Percentiles rank a stretch among this genome's conserved stretches.
These are phyloP conservation scores for Gymnogyps californianus DNA, from an alignment of 2,113 vertebrate genomes.

Conservation along the genomic window DNA sequence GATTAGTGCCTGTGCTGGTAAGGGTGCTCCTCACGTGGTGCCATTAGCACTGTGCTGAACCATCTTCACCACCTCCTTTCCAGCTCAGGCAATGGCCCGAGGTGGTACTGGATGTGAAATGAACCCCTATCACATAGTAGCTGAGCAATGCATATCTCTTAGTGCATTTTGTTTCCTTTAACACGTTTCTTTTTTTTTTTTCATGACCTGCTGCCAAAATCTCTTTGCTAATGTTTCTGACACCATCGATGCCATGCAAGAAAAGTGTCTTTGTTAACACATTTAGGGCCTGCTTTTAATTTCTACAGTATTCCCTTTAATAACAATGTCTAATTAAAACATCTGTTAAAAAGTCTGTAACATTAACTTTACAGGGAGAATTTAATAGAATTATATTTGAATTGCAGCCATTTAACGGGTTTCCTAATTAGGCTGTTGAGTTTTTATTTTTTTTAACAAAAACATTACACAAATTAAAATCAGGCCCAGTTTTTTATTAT, in stretches of 20 bases:
- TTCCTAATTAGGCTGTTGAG: conserved; percentile 80
- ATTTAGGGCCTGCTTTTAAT: conserved; percentile 81
- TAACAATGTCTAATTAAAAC: conserved; percentile 88
- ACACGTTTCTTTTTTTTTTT: not conserved
- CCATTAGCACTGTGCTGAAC: not conserved
- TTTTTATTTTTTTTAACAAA: conserved; percentile 62
- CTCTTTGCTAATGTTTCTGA: conserved; percentile 69
- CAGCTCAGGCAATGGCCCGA: conserved; percentile 42
- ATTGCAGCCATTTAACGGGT: conserved; percentile 80
- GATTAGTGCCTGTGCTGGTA: not conserved
- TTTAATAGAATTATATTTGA: conserved; percentile 86
- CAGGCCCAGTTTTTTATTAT: conserved; percentile 71
- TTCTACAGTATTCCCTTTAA: conserved; percentile 85
- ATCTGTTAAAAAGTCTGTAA: conserved; percentile 87
- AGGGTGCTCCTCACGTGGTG: not conserved
- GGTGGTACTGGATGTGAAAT: conserved; percentile 49
- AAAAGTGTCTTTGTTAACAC: conserved; percentile 82
- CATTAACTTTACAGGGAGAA: conserved; percentile 85
- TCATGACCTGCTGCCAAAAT: conserved; percentile 74
- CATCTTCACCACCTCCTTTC: not conserved
- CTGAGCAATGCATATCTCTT: conserved; percentile 59
- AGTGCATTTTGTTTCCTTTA: conserved; percentile 24
- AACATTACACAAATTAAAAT: conserved; percentile 73
- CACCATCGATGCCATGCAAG: conserved; percentile 64
- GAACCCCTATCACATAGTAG: conserved; percentile 25